Percentiles rank a stretch among this genome's conserved stretches.
Evolutionary conservation across 1,140 invertebrate genomes (phyloP).

Genomic region (Palaemon carinicauda): DNA sequence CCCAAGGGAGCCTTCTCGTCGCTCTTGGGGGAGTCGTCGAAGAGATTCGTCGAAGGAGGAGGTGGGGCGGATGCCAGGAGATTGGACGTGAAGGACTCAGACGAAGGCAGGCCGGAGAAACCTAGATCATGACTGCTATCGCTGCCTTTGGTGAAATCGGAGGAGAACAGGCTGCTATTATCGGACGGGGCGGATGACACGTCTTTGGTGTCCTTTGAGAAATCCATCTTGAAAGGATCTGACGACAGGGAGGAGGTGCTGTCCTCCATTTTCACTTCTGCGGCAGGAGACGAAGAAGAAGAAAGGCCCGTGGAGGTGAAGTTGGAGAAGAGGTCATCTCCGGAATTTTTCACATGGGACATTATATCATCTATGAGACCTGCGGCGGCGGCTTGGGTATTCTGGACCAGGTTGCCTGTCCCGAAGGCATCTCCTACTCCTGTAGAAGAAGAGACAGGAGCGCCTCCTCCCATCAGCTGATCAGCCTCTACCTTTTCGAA

Average conservation of each 20-base stretch:
- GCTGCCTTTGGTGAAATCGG: neutral
- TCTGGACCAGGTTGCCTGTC: too few relatives aligned
- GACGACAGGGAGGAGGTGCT: neutral
- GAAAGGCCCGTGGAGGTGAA: neutral
- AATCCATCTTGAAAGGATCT: neutral
- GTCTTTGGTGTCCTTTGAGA: neutral
- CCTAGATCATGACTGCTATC: neutral
- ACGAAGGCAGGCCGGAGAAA: neutral
- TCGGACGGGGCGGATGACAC: neutral
- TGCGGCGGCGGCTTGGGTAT: neutral
- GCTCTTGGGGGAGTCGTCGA: neutral
- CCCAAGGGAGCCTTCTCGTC: too few relatives aligned
- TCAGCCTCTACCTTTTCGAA: conserved; percentile 59
- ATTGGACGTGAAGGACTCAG: neutral
- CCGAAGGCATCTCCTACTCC: too few relatives aligned
- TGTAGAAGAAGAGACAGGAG: neutral
- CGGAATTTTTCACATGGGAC: neutral
- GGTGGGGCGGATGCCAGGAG: conserved; percentile 5
- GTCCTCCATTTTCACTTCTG: neutral
- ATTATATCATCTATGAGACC: conserved; percentile 21
- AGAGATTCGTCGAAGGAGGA: neutral
- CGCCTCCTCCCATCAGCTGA: conserved; percentile 23
- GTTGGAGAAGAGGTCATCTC: neutral
- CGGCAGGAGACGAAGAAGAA: neutral
- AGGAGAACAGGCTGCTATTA: neutral